Evolutionary conservation across 1,140 invertebrate genomes (phyloP).

Genomic region (Myzus persicae): DNA sequence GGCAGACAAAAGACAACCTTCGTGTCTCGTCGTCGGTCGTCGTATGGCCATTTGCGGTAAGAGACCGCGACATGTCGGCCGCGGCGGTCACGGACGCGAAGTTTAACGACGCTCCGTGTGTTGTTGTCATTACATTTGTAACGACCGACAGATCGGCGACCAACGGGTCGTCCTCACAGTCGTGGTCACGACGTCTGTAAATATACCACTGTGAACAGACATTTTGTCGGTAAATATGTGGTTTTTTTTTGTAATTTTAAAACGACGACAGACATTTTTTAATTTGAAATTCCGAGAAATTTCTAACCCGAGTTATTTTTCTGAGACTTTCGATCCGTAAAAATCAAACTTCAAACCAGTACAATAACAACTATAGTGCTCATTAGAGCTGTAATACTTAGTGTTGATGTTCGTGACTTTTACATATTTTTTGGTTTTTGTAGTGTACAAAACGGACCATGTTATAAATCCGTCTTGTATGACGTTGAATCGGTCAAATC

Average conservation of each 20-base stretch:
- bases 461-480: too few species aligned
- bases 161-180: too few species aligned
- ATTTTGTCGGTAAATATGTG: background rate
- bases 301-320: background rate
- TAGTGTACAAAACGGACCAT: too few species aligned
- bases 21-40: background rate
- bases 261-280: too few species aligned
- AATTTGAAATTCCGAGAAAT: background rate
- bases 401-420: too few species aligned
- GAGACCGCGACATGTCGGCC: background rate
- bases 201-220: too few species aligned
- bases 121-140: background rate
- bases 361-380: too few species aligned
- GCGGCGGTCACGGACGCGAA: background rate
- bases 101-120: background rate
- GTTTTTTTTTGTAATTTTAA: background rate
- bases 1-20: slow-evolving; percentile 17
- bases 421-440: too few species aligned
- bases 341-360: background rate
- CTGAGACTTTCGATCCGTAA: background rate
- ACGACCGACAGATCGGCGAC: background rate
- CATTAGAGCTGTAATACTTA: too few species aligned
- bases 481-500: too few species aligned
- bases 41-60: background rate
- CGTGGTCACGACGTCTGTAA: too few species aligned